Base-by-base conservation (phyloP, 2,113 vertebrate genomes). In the Poecilia latipinna region DNA sequence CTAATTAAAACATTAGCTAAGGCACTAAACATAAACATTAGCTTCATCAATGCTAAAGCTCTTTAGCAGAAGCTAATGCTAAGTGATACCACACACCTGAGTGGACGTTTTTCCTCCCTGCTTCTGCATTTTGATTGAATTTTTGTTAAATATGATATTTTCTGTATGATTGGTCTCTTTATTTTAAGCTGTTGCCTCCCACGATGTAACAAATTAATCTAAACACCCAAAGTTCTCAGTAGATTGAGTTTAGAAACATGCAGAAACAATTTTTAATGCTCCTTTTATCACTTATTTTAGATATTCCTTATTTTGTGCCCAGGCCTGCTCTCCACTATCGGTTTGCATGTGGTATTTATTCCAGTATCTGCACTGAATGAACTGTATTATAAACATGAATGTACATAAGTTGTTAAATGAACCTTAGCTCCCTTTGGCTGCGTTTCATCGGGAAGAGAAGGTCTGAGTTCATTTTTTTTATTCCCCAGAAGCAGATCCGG, bases 291-390 rank as follows among this genome's bases (percentile, higher is more conserved):
- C 29, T 86, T 29, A 28, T 22, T 71, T 74, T 48, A 24, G 37
- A 42, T 68, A 0, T 48, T 57, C 65, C 10, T 39, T 72, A 61
- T 68, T 70, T 72, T 70, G 32, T 54, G 85, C 80, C 85, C 74
- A 10, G 63, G 72, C 78, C 82, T 88, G 84, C 76, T 82, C 74
- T 87, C 82, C 79, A 71, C 74, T 82, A 75, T 89, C 51, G 51
- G 85, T 89, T 93, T 94, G 94, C 94, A 95, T 94, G 94, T 90
- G 86, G 75, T 94, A 89, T 90, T 90, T 90, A 90, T 83, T 90
- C 85, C 89, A 92, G 86, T 91, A 86, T 91, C 91, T 90, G 90
- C 93, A 92, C 91, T 91, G 91, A 94, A 93, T 94, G 90, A 93
- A 61, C 88, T 92, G 91, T 92, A 92, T 86, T 87, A 94, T 90